These are phyloP conservation scores for Montipora efflorescens DNA, from an alignment of 64 coral and sea anemone genomes.

Conservation along the genomic window DNA sequence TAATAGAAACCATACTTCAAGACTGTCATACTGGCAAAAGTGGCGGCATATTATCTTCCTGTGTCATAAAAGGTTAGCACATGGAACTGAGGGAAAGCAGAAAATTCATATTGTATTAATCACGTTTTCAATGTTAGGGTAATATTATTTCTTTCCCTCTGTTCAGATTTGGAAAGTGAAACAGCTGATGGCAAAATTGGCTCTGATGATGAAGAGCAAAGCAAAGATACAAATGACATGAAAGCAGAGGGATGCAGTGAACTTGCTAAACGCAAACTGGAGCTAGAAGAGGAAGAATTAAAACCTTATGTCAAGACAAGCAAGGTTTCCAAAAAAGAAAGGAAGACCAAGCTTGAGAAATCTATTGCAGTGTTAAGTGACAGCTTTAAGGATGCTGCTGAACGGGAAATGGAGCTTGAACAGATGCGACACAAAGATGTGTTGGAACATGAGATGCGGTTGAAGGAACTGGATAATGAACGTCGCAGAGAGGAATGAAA, in stretches of 20 bases:
- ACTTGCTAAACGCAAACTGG: slow-evolving; percentile 10
- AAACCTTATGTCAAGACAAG: slow-evolving; percentile 36
- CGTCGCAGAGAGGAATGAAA: neutral
- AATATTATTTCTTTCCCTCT: neutral
- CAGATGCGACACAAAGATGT: slow-evolving; percentile 39
- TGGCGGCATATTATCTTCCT: slow-evolving; percentile 1
- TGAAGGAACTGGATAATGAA: slow-evolving; percentile 41
- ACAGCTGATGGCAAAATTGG: slow-evolving; percentile 16
- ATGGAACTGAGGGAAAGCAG: neutral
- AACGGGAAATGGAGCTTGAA: slow-evolving; percentile 42
- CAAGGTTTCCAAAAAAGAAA: slow-evolving; percentile 6
- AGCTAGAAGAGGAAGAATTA: slow-evolving; percentile 12
- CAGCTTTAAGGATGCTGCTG: slow-evolving; percentile 19
- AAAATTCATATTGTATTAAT: neutral
- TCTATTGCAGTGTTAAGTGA: slow-evolving; percentile 24
- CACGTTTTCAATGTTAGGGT: neutral
- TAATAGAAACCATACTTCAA: neutral
- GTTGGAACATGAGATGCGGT: slow-evolving; percentile 31
- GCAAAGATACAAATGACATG: slow-evolving; percentile 14
- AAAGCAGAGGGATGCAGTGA: slow-evolving; percentile 8
- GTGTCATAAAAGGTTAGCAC: slow-evolving; percentile 7
- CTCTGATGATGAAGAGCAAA: slow-evolving; percentile 10
- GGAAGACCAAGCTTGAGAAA: slow-evolving; percentile 37
- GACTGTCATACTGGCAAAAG: slow-evolving; percentile 28
- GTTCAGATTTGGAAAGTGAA: neutral